Base-by-base conservation (phyloP, 2,888 invertebrate species). In the Tethea ocularis region DNA sequence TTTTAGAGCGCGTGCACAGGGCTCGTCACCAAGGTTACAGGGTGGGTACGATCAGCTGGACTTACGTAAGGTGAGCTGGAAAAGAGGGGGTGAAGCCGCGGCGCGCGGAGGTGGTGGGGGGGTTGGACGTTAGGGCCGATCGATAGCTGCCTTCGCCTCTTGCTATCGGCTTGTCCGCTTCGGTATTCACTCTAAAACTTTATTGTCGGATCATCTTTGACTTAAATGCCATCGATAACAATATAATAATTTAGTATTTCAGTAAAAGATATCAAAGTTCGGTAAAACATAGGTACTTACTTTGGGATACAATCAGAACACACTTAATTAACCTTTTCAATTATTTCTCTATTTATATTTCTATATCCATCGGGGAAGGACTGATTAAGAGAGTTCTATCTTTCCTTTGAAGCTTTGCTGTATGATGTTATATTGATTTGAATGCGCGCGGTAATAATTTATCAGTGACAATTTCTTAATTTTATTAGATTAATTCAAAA, bases 41-140 rank as follows among this genome's bases (percentile, higher is more conserved):
- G 89, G 88, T 85, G 87, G 90, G 88, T 86, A 87, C 86, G 90
- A 91, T 91, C 91, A 91, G 91, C 91, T 91, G 91, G 88, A 83
- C 87, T 91, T 91, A 91, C 88, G 91, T 91, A 91, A 91, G 88
- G 89, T 84, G 78, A 77, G 80, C 79, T 80, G 83, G 77, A 78
- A 69, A 69, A 72, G 13, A 13, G 69, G 66, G 76, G 67, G 71
- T 66, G n/a, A n/a, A n/a, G 70, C 74, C 63, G 73, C 69, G 74
- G 70, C 63, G 75, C 46, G 61, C 71, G 58, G 75, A 76, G 78
- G 80, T 76, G 72, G 78, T 66, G 78, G 75, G 76, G 78, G 80
- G 77, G 72, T 79, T 66, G 78, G 82, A 76, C 81, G 83, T 74
- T 87, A 89, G 90, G 90, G 89, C 83, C 86, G 91, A 91, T 91